Evolutionary conservation across 1,140 invertebrate species (phyloP).

Genomic region (Macrosteles quadrilineatus): DNA sequence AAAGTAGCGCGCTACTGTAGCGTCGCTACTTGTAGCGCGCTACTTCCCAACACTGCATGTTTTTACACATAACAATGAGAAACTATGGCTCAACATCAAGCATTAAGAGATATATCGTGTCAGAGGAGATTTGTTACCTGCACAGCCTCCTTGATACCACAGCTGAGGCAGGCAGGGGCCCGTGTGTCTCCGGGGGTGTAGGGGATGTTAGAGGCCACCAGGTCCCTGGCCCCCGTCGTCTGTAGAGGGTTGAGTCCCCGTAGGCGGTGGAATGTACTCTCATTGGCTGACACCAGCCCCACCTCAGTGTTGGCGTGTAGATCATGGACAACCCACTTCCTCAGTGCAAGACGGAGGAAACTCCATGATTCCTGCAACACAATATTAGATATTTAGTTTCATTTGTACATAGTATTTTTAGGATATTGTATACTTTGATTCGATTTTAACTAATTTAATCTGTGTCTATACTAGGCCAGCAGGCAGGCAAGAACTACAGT

Average conservation of each 20-base stretch:
- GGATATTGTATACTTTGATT: background rate
- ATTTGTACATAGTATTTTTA: background rate
- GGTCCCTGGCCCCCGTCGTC: slow-evolving; percentile 46
- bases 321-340: slow-evolving; percentile 58
- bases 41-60: too few species aligned
- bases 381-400: slow-evolving; percentile 28
- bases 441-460: background rate
- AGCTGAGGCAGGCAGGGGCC: slow-evolving; percentile 53
- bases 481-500: too few species aligned
- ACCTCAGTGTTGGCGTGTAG: slow-evolving; percentile 55
- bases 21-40: too few species aligned
- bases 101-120: too few species aligned
- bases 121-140: too few species aligned
- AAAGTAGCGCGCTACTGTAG: too few species aligned
- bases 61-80: too few species aligned
- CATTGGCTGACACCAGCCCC: slow-evolving; percentile 52
- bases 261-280: slow-evolving; percentile 47
- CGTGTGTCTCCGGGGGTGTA: slow-evolving; percentile 53
- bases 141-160: slow-evolving; percentile 55
- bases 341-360: slow-evolving; percentile 57
- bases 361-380: slow-evolving; percentile 57
- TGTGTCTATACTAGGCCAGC: too few species aligned
- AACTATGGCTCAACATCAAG: too few species aligned
- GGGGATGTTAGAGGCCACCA: slow-evolving; percentile 55
- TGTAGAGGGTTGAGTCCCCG: slow-evolving; percentile 46